phyloP scores from a whole-genome alignment of 2,113 vertebrate genomes.

The Barbus barbus region DNA sequence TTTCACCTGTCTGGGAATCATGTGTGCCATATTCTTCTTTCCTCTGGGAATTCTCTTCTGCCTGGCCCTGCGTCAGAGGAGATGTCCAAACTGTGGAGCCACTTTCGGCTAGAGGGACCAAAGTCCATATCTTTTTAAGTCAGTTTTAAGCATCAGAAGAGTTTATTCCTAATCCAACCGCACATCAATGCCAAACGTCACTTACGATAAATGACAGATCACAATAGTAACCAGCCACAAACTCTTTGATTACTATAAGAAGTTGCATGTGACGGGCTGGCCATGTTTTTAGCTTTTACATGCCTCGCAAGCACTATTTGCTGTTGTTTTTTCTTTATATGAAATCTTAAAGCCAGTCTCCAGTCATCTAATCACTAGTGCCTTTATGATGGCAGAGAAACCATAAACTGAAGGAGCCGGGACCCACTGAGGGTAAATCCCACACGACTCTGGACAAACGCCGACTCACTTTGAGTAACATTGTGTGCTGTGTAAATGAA shows the following conservation, averaged over 20 bases:
- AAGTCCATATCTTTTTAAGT: conserved; percentile 45
- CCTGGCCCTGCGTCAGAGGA: conserved; percentile 91
- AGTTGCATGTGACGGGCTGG: neutral
- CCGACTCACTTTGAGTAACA: conserved; percentile 9
- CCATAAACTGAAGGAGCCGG: conserved; percentile 7
- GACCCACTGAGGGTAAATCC: conserved; percentile 14
- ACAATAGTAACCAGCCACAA: conserved; percentile 21
- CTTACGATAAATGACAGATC: conserved; percentile 18
- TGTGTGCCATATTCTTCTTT: conserved; percentile 95
- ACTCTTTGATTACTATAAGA: neutral
- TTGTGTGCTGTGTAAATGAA: neutral
- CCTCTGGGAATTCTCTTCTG: conserved; percentile 97
- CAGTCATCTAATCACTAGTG: conserved; percentile 61
- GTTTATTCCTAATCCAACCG: conserved; percentile 33
- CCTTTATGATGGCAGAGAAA: conserved; percentile 63
- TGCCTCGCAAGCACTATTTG: conserved; percentile 14
- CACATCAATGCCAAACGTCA: conserved; percentile 61
- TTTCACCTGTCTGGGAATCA: conserved; percentile 94
- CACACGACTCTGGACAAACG: neutral
- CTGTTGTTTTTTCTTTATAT: neutral
- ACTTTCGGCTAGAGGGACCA: conserved; percentile 87
- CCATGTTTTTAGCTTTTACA: conserved; percentile 2
- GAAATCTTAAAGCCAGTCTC: conserved; percentile 19
- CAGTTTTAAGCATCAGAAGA: conserved; percentile 35
- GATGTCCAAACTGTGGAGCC: conserved; percentile 96